Conservation (phyloP, 2,888 invertebrate genomes). For the Pristionchus exspectatus region DNA sequence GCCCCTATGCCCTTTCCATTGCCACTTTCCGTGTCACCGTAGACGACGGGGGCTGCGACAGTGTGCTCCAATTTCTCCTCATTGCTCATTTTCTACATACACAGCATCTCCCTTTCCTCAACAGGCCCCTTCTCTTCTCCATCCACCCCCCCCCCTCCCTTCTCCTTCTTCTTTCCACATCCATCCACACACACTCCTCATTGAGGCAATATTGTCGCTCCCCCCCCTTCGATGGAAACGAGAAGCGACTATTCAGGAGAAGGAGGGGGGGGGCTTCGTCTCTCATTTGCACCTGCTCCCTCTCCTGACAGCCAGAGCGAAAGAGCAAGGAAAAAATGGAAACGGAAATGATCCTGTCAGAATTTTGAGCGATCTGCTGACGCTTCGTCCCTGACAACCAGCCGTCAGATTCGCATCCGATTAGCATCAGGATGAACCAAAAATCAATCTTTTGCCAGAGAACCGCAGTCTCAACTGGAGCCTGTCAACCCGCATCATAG, state of each 20-base stretch:
- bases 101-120: background rate
- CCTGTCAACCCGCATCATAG: background rate
- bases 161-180: background rate
- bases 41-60: background rate
- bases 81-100: background rate
- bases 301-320: background rate
- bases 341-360: background rate
- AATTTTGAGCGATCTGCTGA: background rate
- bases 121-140: background rate
- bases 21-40: background rate
- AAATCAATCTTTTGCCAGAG: background rate
- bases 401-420: no score
- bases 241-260: conserved; percentile 17
- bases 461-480: background rate
- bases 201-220: conserved; percentile 27
- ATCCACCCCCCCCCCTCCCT: background rate
- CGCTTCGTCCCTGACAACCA: background rate
- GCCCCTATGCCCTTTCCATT: background rate
- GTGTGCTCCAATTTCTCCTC: background rate
- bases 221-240: background rate
- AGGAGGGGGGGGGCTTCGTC: background rate
- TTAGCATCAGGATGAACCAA: no score
- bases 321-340: background rate
- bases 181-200: conserved; percentile 33
- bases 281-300: background rate